Evolutionary conservation across 2,888 invertebrate genomes (phyloP), one percentile per base, ranked within the genome.

Genomic region (Oxyteleia sp.): DNA sequence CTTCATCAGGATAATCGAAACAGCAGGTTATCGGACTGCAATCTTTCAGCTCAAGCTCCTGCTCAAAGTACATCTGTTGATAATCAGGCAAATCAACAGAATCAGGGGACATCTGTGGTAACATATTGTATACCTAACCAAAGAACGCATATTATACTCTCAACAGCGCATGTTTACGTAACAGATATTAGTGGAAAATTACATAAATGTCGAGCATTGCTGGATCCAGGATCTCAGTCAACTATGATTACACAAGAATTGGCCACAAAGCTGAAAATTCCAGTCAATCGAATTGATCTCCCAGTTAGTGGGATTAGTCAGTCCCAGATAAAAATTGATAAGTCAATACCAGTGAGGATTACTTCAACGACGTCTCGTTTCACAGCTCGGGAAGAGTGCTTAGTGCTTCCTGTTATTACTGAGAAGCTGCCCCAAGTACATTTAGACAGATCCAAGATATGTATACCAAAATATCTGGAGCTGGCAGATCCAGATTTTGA

Each of bases 401-500:
- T 61, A 4, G 13, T 61, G 10, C 5, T 61, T 1, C 38, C 41
- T 13, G n/a, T 41, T 5, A 38, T 61, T 8, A 61, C 61, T 1
- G 38, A 41, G 10, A 13, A 43, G 1, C 8, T 61, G 3, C 61
- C 61, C 0, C 61, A 43, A 13, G 41, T 61, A n/a, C 18, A 10
- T 13, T 23, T 61, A 13, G 11, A 41, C 13, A 61, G 13, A 13
- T 2, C n/a, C 4, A 8, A 18, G 5, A 11, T 61, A 23, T n/a
- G 1, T 20, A 43, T 61, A 7, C 61, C 61, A 13, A 26, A 29
- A n/a, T 1, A 35, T 35, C 8, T 57, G 11, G 20, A 57, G 10
- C 18, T 57, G 15, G 57, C 57, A 8, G 57, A 57, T 38, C 57
- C 43, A 11, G 61, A 61, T 5, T 43, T 61, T 43, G 61, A 43